Conservation (phyloP, 2,797 vertebrate species). For the Darevskia mixta region DNA sequence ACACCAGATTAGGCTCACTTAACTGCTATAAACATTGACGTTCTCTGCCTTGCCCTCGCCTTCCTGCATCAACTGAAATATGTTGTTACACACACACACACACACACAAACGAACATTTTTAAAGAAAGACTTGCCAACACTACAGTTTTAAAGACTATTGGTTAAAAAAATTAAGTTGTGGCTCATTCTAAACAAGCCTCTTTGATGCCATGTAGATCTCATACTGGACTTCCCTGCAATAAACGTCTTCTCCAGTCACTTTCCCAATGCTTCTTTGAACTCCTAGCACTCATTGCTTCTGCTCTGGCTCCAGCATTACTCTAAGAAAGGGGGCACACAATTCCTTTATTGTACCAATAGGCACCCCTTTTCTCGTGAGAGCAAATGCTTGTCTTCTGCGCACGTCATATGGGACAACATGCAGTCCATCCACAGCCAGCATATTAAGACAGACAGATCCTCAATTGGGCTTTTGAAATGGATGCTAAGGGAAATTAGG, state of each 20-base stretch:
- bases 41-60: neutral
- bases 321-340: neutral
- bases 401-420: neutral
- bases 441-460: neutral
- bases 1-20: neutral
- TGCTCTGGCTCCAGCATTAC: neutral
- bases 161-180: neutral
- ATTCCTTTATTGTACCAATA: neutral
- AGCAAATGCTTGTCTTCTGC: neutral
- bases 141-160: neutral
- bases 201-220: neutral
- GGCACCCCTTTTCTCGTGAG: neutral
- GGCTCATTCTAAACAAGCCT: neutral
- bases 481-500: neutral
- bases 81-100: too few species aligned
- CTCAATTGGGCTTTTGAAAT: neutral
- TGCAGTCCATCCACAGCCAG: neutral
- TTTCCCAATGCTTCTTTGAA: too few species aligned
- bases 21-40: neutral
- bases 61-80: neutral
- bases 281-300: neutral
- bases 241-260: neutral
- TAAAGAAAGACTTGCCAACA: neutral
- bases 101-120: neutral
- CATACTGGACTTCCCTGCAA: neutral